Conservation (phyloP, 1,140 invertebrate genomes). For the Uloborus diversus region DNA sequence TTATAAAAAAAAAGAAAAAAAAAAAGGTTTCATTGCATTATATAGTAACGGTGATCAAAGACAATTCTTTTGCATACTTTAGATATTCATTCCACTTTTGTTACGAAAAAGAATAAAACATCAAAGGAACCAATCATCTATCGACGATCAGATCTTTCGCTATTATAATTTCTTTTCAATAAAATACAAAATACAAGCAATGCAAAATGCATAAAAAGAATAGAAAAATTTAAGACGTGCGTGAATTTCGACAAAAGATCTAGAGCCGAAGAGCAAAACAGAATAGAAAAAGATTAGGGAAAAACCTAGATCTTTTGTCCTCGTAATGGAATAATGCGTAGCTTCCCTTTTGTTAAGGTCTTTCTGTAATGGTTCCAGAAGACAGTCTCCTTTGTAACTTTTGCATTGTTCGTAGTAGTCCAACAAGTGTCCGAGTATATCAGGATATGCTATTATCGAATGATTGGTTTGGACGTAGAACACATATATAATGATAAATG, state of each 20-base stretch:
- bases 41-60: too few species aligned
- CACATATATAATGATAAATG: too few species aligned
- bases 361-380: not conserved
- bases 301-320: constrained; percentile 16
- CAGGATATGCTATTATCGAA: not conserved
- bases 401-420: not conserved
- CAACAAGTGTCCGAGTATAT: constrained; percentile 12
- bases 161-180: not conserved
- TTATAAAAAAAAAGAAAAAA: too few species aligned
- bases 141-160: not conserved
- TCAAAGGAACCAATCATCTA: not conserved
- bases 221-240: constrained; percentile 2
- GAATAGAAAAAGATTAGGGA: constrained; percentile 15
- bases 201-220: not conserved
- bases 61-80: too few species aligned
- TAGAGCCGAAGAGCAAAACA: not conserved
- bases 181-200: not conserved
- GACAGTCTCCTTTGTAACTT: constrained; percentile 12
- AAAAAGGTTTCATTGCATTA: too few species aligned
- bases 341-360: not conserved
- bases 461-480: too few species aligned
- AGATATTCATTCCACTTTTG: too few species aligned
- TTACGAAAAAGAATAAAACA: too few species aligned
- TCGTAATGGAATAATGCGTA: constrained; percentile 26
- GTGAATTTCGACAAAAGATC: constrained; percentile 18